Evolutionary conservation across 2,888 invertebrate genomes (phyloP), one percentile per base, ranked within the genome.

Genomic region (Microplitis manilae): DNA sequence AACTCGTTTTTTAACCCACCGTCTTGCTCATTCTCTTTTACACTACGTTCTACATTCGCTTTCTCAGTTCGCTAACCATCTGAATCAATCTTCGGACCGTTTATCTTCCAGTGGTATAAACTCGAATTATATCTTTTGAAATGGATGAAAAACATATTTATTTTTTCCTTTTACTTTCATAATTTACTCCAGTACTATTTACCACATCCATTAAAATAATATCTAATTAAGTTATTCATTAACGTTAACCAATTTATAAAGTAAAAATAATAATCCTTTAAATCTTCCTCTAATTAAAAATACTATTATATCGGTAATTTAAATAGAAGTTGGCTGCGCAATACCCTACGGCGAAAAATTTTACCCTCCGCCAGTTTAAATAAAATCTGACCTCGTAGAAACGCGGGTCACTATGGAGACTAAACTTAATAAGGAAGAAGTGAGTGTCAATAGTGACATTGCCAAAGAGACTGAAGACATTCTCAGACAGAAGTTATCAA

Each of bases 41-140:
- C 61, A 75, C 40, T 68, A 17, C 72, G 17, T 7, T 65, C 61
- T 69, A 38, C 64, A 61, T 20, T 77, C 60, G 20, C 70, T 39
- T 68, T 41, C 68, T 17, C 50, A 41, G 30, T 65, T 38, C 38
- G 20, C 38, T 40, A 73, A 69, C 73, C 65, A 76, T 79, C 75
- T 65, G 70, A 80, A 80, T 80, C 78, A 78, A 80, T 80, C 72
- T 78, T 30, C 72, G 17, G 67, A 61, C 30, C 68, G 74, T 79
- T 80, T 77, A 79, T 77, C 74, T 79, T 65, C 60, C 61, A 65
- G n/a, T 41, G 68, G 69, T 62, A 62, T 50, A 50, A 13, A 50
- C 50, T 8, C 39, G 65, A 67, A 68, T 76, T 17, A 78, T 75
- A 70, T 60, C 50, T 60, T 50, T 39, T 38, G 50, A 72, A 41